These are phyloP conservation scores for Cordilura impudica DNA, from an alignment of 2,888 invertebrate genomes.

Conservation along the genomic window DNA sequence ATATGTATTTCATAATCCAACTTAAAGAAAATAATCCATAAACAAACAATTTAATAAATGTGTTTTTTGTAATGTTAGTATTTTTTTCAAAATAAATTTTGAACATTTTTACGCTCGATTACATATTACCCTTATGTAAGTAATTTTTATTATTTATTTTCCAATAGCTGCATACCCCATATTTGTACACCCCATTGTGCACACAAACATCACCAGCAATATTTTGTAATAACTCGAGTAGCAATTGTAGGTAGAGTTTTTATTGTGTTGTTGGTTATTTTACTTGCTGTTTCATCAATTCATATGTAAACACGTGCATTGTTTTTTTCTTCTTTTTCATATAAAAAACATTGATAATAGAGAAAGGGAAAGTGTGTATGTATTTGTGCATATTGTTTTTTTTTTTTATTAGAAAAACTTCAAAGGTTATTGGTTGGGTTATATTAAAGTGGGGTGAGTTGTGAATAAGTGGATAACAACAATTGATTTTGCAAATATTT, in stretches of 20 bases:
- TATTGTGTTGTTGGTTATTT: constrained; percentile 1
- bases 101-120: constrained; percentile 48
- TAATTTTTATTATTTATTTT: constrained; percentile 34
- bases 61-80: constrained; percentile 1
- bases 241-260: neutral
- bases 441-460: neutral
- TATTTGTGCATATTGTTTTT: neutral
- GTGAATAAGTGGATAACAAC: neutral
- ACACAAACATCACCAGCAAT: neutral
- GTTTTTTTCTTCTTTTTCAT: neutral
- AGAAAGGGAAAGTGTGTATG: constrained; percentile 3
- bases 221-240: constrained; percentile 1
- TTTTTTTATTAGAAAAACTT: neutral
- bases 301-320: constrained; percentile 29
- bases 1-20: too few relatives aligned
- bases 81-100: constrained; percentile 31
- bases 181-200: neutral
- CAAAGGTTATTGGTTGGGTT: constrained; percentile 17
- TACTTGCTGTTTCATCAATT: constrained; percentile 9
- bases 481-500: neutral
- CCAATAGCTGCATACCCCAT: constrained; percentile 20
- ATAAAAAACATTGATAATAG: neutral
- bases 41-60: constrained; percentile 49
- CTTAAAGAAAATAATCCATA: constrained; percentile 18
- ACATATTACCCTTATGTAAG: constrained; percentile 37